phyloP scores from a whole-genome alignment of 1,140 invertebrate genomes.

The Ylistrum balloti region DNA sequence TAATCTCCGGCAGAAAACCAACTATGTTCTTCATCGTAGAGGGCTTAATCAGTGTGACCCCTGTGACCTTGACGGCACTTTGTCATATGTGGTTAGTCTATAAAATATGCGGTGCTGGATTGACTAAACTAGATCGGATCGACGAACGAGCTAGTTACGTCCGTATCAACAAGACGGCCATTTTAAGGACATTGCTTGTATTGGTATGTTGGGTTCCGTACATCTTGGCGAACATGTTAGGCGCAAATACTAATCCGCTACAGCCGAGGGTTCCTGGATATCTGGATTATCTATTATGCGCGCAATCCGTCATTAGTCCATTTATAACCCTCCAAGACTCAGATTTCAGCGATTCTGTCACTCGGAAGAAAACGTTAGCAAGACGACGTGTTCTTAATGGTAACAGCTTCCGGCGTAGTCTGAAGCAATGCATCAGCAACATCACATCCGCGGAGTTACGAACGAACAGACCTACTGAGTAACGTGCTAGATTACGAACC shows the following conservation, averaged over 20 bases:
- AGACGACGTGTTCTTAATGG: neutral
- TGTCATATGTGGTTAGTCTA: conserved; percentile 56
- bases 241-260: neutral
- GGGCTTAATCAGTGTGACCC: neutral
- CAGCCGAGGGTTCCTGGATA: neutral
- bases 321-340: conserved; percentile 57
- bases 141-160: conserved; percentile 51
- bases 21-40: neutral
- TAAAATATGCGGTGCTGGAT: conserved; percentile 44
- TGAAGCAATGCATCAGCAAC: conserved; percentile 33
- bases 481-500: neutral
- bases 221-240: conserved; percentile 39
- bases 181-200: conserved; percentile 48
- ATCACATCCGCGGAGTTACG: conserved; percentile 59
- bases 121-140: conserved; percentile 43
- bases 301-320: conserved; percentile 54
- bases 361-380: conserved; percentile 6
- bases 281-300: conserved; percentile 50
- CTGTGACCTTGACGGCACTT: conserved; percentile 42
- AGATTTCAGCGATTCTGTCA: conserved; percentile 53
- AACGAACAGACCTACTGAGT: conserved; percentile 53
- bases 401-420: conserved; percentile 46
- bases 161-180: conserved; percentile 51
- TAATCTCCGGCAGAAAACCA: neutral
- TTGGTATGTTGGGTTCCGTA: conserved; percentile 48